Percentiles rank a stretch among this genome's conserved stretches.
These are phyloP conservation scores for Protobothrops mucrosquamatus DNA, from an alignment of 2,113 vertebrate genomes.

Conservation along the genomic window DNA sequence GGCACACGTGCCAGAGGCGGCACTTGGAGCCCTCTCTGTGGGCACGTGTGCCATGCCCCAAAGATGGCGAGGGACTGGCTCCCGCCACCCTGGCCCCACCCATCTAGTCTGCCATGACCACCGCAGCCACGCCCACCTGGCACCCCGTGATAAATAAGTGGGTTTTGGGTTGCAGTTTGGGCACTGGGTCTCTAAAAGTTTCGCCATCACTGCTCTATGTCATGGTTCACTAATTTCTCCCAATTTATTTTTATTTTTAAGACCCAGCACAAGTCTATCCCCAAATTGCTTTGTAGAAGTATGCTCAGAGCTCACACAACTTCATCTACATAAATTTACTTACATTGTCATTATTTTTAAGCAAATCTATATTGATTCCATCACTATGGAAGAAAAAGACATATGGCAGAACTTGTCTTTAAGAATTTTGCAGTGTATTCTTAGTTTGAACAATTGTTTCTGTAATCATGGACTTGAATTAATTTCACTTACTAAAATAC, in stretches of 20 bases:
- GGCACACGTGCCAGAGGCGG: no score
- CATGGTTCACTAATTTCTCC: not conserved
- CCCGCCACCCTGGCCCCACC: no score
- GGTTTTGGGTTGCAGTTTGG: no score
- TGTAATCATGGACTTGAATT: not conserved
- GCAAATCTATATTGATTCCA: constrained; percentile 1
- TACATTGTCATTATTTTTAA: not conserved
- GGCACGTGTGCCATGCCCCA: no score
- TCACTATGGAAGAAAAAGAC: not conserved
- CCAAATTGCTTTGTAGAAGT: not conserved
- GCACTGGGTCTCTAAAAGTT: no score
- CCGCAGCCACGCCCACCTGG: no score
- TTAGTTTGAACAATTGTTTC: constrained; percentile 7
- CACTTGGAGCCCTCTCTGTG: no score
- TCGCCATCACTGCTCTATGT: no score
- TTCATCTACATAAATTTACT: not conserved
- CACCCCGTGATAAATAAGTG: no score
- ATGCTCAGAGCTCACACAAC: not conserved
- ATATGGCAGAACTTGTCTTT: not conserved
- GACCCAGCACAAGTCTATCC: not conserved
- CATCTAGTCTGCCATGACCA: no score
- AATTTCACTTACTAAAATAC: not conserved
- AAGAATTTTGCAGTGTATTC: not conserved
- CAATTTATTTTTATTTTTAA: not conserved
- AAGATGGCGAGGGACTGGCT: no score